Evolutionary conservation across 2,797 vertebrate species (phyloP), one percentile per base, ranked within the genome.

Genomic region (Champsocephalus gunnari): DNA sequence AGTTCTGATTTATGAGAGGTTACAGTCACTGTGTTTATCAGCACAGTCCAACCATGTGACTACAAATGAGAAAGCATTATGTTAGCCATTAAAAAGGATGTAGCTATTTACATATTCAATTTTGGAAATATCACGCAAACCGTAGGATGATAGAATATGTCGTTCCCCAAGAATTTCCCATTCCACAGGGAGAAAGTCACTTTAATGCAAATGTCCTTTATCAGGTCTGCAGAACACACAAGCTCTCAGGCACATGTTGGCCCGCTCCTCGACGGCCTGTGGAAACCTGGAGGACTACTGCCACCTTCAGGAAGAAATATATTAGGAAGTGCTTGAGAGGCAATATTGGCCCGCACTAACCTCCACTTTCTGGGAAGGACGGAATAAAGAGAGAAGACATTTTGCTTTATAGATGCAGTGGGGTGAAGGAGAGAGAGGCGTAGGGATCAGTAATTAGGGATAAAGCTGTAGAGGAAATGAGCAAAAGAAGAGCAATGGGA

Each of bases 81-180:
- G 79, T 70, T 88, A 43, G 82, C 85, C 87, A 91, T 93, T 93
- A 89, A 87, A 88, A 83, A 79, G 77, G 91, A 89, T 91, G 89
- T 81, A 73, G 85, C 88, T 84, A 90, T 94, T 94, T 93, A 91
- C 92, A 94, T 93, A 93, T 89, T 92, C 90, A 90, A 93, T 94
- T 92, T 89, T 78, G 86, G 70, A 89, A 91, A 90, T 90, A 89
- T 89, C 86, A 87, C 80, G 90, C 89, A 92, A 91, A 92, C 89
- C 73, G 75, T 62, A 61, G 84, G 87, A 89, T 92, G 92, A 92
- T 90, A 88, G 86, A 93, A 91, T 76, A 79, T 67, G 79, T 82
- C 63, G 44, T 80, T 92, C 69, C 71, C 77, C 12, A 47, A 79
- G 66, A 89, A 91, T 92, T 87, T 90, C 75, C 82, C 71, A 88